Percentiles rank a stretch among this genome's conserved stretches.
These are phyloP conservation scores for Lophura nycthemera DNA, from an alignment of 2,113 vertebrate genomes.

Conservation along the genomic window DNA sequence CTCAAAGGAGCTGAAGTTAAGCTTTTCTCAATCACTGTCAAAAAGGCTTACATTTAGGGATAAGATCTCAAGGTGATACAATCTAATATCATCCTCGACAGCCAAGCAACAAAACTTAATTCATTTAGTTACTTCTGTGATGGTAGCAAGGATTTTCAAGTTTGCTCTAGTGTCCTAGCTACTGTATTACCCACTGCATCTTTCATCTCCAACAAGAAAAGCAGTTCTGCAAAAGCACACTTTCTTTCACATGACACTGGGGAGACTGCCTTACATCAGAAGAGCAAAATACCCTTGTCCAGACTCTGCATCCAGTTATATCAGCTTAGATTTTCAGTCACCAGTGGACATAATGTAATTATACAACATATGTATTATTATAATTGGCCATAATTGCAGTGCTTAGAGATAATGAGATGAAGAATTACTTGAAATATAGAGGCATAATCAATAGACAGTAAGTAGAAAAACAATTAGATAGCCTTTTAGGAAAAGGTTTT, in stretches of 20 bases:
- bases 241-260: not conserved
- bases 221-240: not conserved
- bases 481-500: not conserved
- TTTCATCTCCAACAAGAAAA: not conserved
- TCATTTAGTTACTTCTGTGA: not conserved
- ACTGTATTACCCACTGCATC: not conserved
- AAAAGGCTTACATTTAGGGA: not conserved
- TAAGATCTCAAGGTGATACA: not conserved
- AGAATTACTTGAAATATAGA: conserved; percentile 12
- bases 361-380: not conserved
- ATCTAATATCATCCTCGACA: not conserved
- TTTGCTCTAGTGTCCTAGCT: not conserved
- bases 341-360: conserved; percentile 1
- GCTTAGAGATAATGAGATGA: conserved; percentile 33
- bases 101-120: not conserved
- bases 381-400: conserved; percentile 10
- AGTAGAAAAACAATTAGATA: conserved; percentile 31
- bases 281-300: not conserved
- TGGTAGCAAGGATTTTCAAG: not conserved
- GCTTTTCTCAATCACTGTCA: not conserved
- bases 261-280: not conserved
- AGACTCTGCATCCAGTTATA: not conserved
- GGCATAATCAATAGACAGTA: not conserved
- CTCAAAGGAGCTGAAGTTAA: not conserved
- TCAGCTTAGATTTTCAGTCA: not conserved